A percentile compares a stretch with the other conserved stretches of the same genome.
Conservation (phyloP, 2,797 vertebrate genomes). For the Kryptolebias ocellatus region DNA sequence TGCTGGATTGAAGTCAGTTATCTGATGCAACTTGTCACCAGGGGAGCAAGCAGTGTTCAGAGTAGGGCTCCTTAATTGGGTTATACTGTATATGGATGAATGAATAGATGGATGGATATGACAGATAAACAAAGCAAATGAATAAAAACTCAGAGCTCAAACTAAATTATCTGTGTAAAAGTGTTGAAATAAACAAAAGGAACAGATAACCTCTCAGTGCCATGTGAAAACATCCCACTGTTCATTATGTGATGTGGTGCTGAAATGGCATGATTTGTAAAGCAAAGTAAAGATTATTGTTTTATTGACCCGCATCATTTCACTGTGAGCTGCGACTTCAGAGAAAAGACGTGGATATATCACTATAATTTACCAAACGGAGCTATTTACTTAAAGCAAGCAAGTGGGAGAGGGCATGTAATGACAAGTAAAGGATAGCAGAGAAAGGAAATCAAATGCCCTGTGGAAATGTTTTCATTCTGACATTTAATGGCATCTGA, state of each 20-base stretch:
- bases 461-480: constrained; percentile 65
- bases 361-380: constrained; percentile 62
- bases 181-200: neutral
- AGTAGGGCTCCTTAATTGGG: constrained; percentile 70
- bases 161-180: constrained; percentile 24
- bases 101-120: constrained; percentile 43
- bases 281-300: constrained; percentile 57
- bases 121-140: constrained; percentile 36
- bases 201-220: constrained; percentile 6
- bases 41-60: constrained; percentile 49
- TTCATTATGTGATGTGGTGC: constrained; percentile 44
- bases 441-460: constrained; percentile 56
- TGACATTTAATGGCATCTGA: constrained; percentile 23
- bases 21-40: constrained; percentile 63
- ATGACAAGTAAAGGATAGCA: constrained; percentile 59
- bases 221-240: constrained; percentile 19
- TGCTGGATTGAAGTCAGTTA: constrained; percentile 42
- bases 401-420: constrained; percentile 56
- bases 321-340: constrained; percentile 32
- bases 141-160: constrained; percentile 20
- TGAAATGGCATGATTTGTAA: constrained; percentile 49
- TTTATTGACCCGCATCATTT: constrained; percentile 64
- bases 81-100: constrained; percentile 40
- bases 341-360: constrained; percentile 52
- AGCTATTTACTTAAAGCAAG: constrained; percentile 60